Percentiles rank a stretch among this genome's conserved stretches.
Evolutionary conservation across 2,797 vertebrate genomes (phyloP).

Genomic region (Cichlasoma orientale): DNA sequence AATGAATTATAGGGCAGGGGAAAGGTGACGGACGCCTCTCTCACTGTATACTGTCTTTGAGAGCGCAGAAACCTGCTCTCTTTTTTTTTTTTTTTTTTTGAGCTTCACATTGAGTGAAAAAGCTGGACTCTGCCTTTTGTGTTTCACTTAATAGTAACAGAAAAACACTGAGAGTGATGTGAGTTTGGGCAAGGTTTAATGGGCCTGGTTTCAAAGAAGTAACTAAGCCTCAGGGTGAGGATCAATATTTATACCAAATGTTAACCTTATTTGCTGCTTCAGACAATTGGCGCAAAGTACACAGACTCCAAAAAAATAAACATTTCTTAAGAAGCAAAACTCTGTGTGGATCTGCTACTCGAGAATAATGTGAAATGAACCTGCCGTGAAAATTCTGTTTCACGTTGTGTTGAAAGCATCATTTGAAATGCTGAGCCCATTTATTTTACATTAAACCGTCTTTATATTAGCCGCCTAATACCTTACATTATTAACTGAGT

Average conservation of each 20-base stretch:
- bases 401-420: not conserved
- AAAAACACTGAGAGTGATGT: conserved; percentile 31
- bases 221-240: conserved; percentile 40
- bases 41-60: conserved; percentile 45
- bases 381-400: not conserved
- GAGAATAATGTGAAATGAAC: conserved; percentile 9
- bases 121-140: conserved; percentile 20
- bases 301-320: conserved; percentile 21
- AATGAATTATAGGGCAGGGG: conserved; percentile 78
- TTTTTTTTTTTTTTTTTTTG: conserved; percentile 9
- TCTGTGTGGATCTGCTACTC: not conserved
- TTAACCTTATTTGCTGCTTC: conserved; percentile 54
- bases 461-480: not conserved
- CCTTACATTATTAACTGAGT: not conserved
- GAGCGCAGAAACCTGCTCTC: conserved; percentile 22
- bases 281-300: conserved; percentile 42
- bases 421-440: conserved; percentile 1
- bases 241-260: conserved; percentile 59
- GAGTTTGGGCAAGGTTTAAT: conserved; percentile 53
- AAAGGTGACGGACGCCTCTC: conserved; percentile 64
- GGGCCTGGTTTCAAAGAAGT: conserved; percentile 45
- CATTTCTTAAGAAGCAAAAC: conserved; percentile 7
- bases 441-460: not conserved
- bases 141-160: conserved; percentile 36
- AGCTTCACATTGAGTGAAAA: conserved; percentile 7